phyloP scores from a whole-genome alignment of 2,797 vertebrate species.

The Saxicola maurus region DNA sequence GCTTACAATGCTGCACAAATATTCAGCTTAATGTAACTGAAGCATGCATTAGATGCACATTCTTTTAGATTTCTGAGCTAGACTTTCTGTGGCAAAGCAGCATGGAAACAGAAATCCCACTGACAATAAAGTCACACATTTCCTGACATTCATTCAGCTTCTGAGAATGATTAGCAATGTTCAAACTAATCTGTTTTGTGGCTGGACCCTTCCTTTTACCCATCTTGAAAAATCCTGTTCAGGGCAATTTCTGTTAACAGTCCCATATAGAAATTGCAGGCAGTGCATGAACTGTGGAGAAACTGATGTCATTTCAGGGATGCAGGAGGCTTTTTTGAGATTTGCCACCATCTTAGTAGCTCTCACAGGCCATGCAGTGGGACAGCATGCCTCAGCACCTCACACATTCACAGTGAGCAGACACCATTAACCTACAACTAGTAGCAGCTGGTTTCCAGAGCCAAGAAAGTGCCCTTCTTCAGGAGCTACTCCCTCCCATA shows the following conservation, averaged over 20 bases:
- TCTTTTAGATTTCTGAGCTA: not conserved
- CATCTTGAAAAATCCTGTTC: not conserved
- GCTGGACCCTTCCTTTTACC: not conserved
- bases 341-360: not conserved
- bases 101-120: not conserved
- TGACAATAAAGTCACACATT: not conserved
- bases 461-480: not conserved
- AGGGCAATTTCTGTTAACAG: not conserved
- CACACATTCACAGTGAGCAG: not conserved
- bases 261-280: not conserved
- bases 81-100: not conserved
- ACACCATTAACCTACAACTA: not conserved
- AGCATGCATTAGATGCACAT: accelerated
- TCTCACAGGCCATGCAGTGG: not conserved
- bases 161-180: not conserved
- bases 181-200: not conserved
- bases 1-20: not conserved
- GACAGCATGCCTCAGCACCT: not conserved
- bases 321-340: not conserved
- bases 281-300: not conserved
- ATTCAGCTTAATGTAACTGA: not conserved
- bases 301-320: not conserved
- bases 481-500: not conserved
- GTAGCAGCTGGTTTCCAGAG: not conserved
- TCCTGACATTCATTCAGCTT: not conserved